phyloP scores from a whole-genome alignment of 2,797 vertebrate species.

The Tarsius wallacei region DNA sequence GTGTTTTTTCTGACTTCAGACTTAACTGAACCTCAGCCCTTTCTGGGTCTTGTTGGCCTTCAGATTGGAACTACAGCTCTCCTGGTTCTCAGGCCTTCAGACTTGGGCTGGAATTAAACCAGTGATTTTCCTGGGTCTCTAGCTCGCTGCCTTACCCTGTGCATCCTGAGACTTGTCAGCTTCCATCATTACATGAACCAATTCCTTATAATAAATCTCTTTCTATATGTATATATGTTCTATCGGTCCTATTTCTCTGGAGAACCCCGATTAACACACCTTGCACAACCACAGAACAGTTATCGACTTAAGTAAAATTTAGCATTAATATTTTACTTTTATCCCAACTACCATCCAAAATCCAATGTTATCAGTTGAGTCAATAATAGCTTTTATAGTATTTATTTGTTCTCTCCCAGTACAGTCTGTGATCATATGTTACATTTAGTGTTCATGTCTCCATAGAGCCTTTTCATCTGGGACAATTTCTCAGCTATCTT shows the following conservation, averaged over 20 bases:
- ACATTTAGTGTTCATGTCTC: not conserved
- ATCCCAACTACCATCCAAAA: not conserved
- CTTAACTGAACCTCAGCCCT: not conserved
- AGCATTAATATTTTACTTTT: not conserved
- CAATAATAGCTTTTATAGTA: not conserved
- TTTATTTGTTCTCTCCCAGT: not conserved
- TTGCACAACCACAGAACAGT: not conserved
- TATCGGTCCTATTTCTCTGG: not conserved
- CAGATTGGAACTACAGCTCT: not conserved
- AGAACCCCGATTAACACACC: not conserved
- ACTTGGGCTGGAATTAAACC: not conserved
- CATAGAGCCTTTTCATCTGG: not conserved
- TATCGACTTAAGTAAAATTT: slow-evolving; percentile 42
- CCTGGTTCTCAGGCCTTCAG: not conserved
- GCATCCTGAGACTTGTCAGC: not conserved
- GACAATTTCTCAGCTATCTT: not conserved
- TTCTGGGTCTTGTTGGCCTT: not conserved
- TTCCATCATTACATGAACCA: not conserved
- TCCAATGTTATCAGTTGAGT: not conserved
- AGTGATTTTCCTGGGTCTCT: not conserved
- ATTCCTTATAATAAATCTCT: not conserved
- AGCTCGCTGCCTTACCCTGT: not conserved
- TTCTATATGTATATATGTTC: not conserved
- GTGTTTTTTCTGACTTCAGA: not conserved
- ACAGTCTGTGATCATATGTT: not conserved